These are phyloP conservation scores for Euphydryas editha DNA, from an alignment of 2,888 invertebrate genomes.

Conservation along the genomic window DNA sequence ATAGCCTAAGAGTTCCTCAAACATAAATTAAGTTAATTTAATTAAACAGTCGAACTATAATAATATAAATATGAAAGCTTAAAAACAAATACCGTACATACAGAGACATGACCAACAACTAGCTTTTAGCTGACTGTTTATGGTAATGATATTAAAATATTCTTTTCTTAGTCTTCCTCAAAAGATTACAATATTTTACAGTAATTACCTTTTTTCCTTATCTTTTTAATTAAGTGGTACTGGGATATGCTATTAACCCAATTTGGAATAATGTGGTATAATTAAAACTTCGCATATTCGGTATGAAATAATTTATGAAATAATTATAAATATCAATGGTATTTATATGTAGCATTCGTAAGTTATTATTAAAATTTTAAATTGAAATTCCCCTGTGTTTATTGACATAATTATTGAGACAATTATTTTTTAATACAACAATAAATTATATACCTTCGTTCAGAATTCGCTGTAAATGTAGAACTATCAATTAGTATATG, in stretches of 20 bases:
- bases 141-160: conserved; percentile 3
- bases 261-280: conserved; percentile 10
- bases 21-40: too few relatives aligned
- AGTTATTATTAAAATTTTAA: not conserved
- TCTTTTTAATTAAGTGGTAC: conserved; percentile 13
- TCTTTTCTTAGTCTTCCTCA: conserved; percentile 11
- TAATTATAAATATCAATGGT: conserved; percentile 7
- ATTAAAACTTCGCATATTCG: conserved; percentile 4
- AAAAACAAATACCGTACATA: not conserved
- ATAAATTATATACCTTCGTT: not conserved
- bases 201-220: conserved; percentile 7
- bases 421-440: not conserved
- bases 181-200: conserved; percentile 10
- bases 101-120: not conserved
- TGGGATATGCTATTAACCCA: conserved; percentile 7
- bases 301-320: conserved; percentile 3
- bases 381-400: not conserved
- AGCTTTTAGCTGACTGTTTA: not conserved
- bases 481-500: too few relatives aligned
- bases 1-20: too few relatives aligned
- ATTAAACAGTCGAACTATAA: too few relatives aligned
- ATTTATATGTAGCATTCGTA: conserved; percentile 1
- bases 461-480: not conserved
- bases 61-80: not conserved
- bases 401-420: not conserved